These are phyloP conservation scores for Alouatta palliata DNA, from an alignment of 2,113 vertebrate species.

Conservation along the genomic window DNA sequence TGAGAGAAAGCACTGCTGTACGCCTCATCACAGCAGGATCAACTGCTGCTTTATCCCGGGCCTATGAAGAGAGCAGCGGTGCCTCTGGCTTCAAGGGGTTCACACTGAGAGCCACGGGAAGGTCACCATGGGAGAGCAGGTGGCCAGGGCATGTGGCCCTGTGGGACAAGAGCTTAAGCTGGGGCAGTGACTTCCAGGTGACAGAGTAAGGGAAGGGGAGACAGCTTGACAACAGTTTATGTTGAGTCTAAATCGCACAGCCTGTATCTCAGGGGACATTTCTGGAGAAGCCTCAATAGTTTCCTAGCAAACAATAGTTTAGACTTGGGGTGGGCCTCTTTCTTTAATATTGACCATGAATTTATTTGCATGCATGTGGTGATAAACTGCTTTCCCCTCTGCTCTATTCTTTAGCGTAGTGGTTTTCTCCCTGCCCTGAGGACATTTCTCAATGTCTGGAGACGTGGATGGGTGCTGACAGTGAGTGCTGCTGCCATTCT, in stretches of 20 bases:
- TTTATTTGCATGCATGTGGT: background rate
- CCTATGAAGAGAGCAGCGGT: background rate
- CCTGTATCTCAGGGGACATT: background rate
- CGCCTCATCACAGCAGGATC: too few relatives aligned
- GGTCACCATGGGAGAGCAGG: background rate
- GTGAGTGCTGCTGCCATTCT: background rate
- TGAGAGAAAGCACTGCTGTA: background rate
- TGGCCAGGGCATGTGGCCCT: background rate
- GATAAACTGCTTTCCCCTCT: too few relatives aligned
- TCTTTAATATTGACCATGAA: rapidly evolving
- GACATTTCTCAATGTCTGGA: background rate
- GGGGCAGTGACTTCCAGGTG: background rate
- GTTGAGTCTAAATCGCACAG: background rate
- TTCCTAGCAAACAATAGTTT: background rate
- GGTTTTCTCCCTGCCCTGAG: background rate
- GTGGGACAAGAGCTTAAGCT: background rate
- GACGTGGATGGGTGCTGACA: too few relatives aligned
- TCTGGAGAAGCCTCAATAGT: background rate
- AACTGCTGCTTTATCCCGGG: rapidly evolving
- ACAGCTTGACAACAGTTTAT: rapidly evolving
- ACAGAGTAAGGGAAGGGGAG: background rate
- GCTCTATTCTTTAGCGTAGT: background rate
- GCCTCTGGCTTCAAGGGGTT: too few relatives aligned
- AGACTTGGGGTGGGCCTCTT: rapidly evolving
- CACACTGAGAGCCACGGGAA: background rate